A percentile compares a stretch with the other conserved stretches of the same genome.
These are phyloP conservation scores for Pavo muticus DNA, from an alignment of 2,113 vertebrate species.

Conservation along the genomic window DNA sequence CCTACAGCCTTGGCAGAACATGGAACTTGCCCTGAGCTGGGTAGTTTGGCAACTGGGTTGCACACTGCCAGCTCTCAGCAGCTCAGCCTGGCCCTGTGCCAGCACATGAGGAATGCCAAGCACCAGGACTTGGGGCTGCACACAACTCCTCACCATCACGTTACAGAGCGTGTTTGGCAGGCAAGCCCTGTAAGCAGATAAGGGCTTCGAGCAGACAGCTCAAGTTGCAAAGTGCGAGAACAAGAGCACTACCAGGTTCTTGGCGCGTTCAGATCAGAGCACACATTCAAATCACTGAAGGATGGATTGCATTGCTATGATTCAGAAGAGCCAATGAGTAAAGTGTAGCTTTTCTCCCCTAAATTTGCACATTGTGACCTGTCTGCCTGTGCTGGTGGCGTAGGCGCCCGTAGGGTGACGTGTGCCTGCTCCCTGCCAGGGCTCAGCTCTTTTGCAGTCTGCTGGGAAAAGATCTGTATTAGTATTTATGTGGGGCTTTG, in stretches of 20 bases:
- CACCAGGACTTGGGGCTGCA: background rate
- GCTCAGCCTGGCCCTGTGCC: rapidly evolving
- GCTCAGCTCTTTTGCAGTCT: background rate
- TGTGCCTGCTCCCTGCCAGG: background rate
- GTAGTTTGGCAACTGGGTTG: background rate
- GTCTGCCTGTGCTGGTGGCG: rapidly evolving
- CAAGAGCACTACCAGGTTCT: background rate
- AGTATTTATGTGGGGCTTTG: background rate
- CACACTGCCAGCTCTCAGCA: background rate
- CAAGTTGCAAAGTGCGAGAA: background rate
- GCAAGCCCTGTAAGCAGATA: background rate
- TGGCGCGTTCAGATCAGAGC: rapidly evolving
- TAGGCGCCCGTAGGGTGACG: rapidly evolving
- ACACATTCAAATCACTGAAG: background rate
- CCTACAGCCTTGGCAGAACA: background rate
- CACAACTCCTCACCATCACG: background rate
- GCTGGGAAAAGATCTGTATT: rapidly evolving
- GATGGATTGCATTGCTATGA: background rate
- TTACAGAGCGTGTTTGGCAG: background rate
- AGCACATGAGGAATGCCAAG: background rate
- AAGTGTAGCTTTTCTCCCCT: background rate
- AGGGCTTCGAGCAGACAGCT: background rate
- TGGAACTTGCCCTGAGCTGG: background rate
- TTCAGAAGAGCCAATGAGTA: background rate
- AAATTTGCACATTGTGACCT: rapidly evolving